Evolutionary conservation across 2,888 invertebrate species (phyloP).

Genomic region (Hypercompe scribonia): DNA sequence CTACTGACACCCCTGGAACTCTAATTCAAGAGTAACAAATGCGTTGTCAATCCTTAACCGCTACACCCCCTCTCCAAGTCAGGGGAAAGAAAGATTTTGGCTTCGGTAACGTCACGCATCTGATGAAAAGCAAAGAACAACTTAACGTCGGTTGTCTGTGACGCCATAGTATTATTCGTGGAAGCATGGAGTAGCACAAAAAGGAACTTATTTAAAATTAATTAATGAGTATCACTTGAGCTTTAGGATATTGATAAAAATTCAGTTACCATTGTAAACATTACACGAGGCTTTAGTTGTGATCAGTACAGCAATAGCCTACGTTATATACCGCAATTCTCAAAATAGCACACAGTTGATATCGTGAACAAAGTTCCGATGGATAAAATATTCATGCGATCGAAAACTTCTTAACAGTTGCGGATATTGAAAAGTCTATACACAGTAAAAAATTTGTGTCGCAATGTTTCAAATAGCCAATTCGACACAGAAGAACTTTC

Average conservation of each 20-base stretch:
- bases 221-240: too few species aligned
- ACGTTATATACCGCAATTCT: not conserved
- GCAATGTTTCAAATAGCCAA: not conserved
- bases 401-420: conserved; percentile 15
- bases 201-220: too few species aligned
- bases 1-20: too few species aligned
- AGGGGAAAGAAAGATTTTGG: too few species aligned
- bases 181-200: too few species aligned
- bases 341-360: conserved; percentile 5
- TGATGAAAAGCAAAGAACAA: too few species aligned
- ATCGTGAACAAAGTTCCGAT: conserved; percentile 5
- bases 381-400: conserved; percentile 18
- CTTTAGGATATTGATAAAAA: not conserved
- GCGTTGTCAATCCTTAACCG: too few species aligned
- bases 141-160: too few species aligned
- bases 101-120: too few species aligned
- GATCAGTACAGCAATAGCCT: not conserved
- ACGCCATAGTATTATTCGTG: too few species aligned
- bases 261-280: not conserved
- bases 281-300: not conserved
- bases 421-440: conserved; percentile 19
- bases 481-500: not conserved
- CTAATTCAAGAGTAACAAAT: too few species aligned
- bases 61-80: too few species aligned
- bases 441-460: not conserved